A percentile compares a stretch with the other conserved stretches of the same genome.
Evolutionary conservation across 2,888 invertebrate species (phyloP).

Genomic region (Trileptium ribeirensis): DNA sequence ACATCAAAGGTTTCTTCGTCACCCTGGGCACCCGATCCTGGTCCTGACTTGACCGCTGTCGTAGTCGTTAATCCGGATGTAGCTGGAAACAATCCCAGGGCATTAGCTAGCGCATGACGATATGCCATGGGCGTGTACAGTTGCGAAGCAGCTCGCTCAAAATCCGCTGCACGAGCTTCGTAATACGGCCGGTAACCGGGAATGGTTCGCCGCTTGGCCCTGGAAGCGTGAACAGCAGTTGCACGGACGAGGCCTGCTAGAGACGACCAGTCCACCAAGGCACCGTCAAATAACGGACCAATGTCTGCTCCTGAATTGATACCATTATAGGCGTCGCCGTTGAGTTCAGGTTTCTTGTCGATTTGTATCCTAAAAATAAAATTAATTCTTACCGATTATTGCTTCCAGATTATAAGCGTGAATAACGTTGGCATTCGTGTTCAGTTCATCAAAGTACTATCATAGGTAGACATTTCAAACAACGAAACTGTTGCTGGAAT

Average conservation of each 20-base stretch:
- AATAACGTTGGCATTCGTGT: no score
- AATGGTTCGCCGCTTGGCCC: constrained; percentile 64
- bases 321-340: not conserved
- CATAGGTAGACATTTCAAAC: no score
- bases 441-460: no score
- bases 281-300: constrained; percentile 90
- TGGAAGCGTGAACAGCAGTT: constrained; percentile 82
- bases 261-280: constrained; percentile 65
- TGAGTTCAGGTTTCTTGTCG: not conserved
- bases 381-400: no score
- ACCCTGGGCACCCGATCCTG: no score
- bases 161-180: not conserved
- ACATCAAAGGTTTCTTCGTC: no score
- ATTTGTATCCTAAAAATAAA: constrained; percentile 15
- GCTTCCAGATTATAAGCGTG: no score
- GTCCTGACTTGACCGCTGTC: no score
- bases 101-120: not conserved
- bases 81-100: not conserved
- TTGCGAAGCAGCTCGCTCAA: not conserved
- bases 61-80: no score
- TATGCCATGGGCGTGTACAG: not conserved
- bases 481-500: no score
- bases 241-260: constrained; percentile 78
- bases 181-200: not conserved
- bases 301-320: constrained; percentile 58